Conservation (phyloP, 1,140 invertebrate species). For the Calephelis virginiensis region DNA sequence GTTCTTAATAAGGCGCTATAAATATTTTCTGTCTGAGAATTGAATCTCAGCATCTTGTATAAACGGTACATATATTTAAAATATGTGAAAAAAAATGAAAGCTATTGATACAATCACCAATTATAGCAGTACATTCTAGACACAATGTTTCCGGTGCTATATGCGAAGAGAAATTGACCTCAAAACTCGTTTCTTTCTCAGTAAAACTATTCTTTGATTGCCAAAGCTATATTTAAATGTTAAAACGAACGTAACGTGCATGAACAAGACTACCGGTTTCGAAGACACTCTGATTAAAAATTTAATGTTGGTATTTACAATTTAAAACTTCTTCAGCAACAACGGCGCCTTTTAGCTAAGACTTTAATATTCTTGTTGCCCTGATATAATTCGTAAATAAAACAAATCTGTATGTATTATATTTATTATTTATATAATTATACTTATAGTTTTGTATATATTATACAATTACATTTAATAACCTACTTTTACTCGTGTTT, state of each 20-base stretch:
- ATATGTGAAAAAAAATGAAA: conserved; percentile 9
- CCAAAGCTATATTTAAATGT: conserved; percentile 20
- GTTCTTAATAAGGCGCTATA: no score
- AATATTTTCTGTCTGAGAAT: no score
- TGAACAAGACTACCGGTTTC: conserved; percentile 2
- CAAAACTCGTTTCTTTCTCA: conserved; percentile 22
- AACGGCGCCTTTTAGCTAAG: not conserved
- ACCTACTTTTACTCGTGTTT: no score
- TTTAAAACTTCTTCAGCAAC: not conserved
- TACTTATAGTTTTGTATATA: no score
- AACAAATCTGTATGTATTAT: no score
- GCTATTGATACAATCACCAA: conserved; percentile 18
- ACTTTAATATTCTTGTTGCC: not conserved
- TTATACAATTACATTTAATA: no score
- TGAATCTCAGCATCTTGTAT: no score
- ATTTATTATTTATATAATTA: no score
- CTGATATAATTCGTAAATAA: not conserved
- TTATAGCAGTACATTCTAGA: conserved; percentile 30
- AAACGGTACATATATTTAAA: not conserved
- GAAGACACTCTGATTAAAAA: conserved; percentile 8
- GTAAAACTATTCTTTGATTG: conserved; percentile 28
- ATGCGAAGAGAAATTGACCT: conserved; percentile 28
- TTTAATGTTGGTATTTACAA: conserved; percentile 8
- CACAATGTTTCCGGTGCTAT: conserved; percentile 33
- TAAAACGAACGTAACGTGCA: not conserved